These are phyloP conservation scores for Polydrusus cervinus DNA, from an alignment of 2,888 invertebrate genomes.

Conservation along the genomic window DNA sequence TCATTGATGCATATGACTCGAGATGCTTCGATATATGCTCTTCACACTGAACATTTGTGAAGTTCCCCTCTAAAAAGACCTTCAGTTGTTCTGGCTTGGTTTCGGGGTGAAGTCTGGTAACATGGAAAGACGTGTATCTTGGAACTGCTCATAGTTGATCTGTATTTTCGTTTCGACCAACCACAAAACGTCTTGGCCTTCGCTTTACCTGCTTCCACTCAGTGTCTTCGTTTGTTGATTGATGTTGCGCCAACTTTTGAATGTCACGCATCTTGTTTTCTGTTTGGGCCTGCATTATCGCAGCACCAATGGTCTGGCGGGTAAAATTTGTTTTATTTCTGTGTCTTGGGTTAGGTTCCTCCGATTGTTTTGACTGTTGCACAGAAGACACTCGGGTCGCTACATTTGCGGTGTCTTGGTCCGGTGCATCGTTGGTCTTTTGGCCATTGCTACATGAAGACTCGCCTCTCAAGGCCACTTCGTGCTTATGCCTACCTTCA, in stretches of 20 bases:
- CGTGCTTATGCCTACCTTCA: no score
- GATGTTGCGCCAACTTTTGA: neutral
- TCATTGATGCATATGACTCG: no score
- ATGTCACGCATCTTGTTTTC: neutral
- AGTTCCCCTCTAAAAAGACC: no score
- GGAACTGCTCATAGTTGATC: neutral
- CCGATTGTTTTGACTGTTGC: neutral
- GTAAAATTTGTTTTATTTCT: neutral
- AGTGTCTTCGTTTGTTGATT: neutral
- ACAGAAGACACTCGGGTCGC: no score
- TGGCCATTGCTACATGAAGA: neutral
- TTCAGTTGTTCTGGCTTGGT: no score
- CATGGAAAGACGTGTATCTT: no score
- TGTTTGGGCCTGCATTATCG: neutral
- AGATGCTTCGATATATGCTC: no score
- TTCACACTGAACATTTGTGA: no score
- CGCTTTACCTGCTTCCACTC: neutral
- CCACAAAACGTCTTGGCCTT: neutral
- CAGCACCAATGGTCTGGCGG: neutral
- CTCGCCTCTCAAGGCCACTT: neutral
- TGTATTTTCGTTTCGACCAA: slow-evolving; percentile 2
- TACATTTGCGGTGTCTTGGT: neutral
- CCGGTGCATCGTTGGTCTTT: neutral
- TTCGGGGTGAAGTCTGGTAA: no score
- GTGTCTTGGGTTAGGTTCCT: neutral